Base-by-base conservation (phyloP, 2,113 vertebrate species). In the Plestiodon gilberti region DNA sequence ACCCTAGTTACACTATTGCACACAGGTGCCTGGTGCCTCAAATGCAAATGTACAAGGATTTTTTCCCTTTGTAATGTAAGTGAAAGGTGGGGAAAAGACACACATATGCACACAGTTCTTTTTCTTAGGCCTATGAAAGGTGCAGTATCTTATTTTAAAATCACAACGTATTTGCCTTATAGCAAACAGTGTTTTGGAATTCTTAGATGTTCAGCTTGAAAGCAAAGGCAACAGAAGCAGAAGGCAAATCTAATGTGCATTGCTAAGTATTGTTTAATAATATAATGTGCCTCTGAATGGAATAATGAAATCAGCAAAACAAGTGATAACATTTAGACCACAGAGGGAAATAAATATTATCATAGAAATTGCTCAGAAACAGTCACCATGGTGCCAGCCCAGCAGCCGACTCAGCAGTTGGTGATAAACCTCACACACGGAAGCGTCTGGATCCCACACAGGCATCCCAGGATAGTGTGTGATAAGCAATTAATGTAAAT, bases 241-340 rank as follows among this genome's bases (percentile, higher is more conserved):
- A 85, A 90, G 18, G 17, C 6, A 87, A 83, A 85, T 48, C 8
- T 67, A 86, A 71, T 43, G 57, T 74, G 6, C 18, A 13, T 81
- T 52, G 64, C 35, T n/a, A 86, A 87, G 52, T 57, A 80, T 73
- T 83, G 13, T 83, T 88, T 91, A 82, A 73, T 74, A 84, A 88
- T 86, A 43, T 2, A 88, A 11, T 30, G 30, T 80, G 22, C 55
- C 86, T 89, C 71, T 83, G 57, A 75, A 22, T 52, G 77, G 55
- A 89, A 87, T 30, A 84, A 88, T 77, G 59, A 91, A 90, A 83
- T 38, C 22, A 86, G 38, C 71, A 67, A 82, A 6, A 78, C 2
- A 40, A 75, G n/a, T 55, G 33, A 67, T 86, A 35, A 40, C 43
- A 65, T 71, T 76, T 79, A 1, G 25, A 86, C 65, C 65, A 13